Evolutionary conservation across 2,113 vertebrate species (phyloP), one percentile per base, ranked within the genome.

Genomic region (Dasypus novemcinctus): DNA sequence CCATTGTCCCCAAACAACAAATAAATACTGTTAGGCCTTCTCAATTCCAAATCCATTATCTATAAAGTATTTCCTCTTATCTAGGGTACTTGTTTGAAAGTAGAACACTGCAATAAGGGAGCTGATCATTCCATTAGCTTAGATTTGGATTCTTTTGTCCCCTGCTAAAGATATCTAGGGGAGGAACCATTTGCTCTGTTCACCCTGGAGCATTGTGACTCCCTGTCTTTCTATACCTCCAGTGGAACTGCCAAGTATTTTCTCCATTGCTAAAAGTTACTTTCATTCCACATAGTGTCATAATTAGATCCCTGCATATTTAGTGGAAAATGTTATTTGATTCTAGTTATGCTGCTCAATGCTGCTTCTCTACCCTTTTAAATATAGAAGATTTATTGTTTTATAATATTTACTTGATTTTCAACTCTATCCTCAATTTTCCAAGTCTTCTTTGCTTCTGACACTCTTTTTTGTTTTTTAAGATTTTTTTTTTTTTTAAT

Each of bases 31-130:
- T 64, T 71, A 85, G 57, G 63, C 78, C 49, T 82, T 91, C 89
- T 91, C 61, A 59, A 49, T 82, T 81, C 82, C 82, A 95, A 64
- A 82, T 78, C 43, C 69, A 38, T 93, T 86, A 57, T 89, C 80
- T 63, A 1, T 76, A 81, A 94, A 94, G 36, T 52, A 21, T 90
- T 91, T 91, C 81, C 79, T 93, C 63, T 93, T 96, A 81, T 66
- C 74, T 59, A 52, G 81, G 63, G 33, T 21, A 64, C 33, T 96
- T 64, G 27, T 57, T 75, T 79, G 49, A 94, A 96, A 93, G 69
- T 33, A 49, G 64, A 87, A 38, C 64, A 29, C 7, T 80, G 1
- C 84, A 41, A 61, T 90, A 81, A 87, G 79, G 57, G 29, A 89
- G 12, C 68, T 91, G 54, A 54, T 79, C 71, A n/a, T 89, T 88